These are phyloP conservation scores for Sinodicranocentrus sp. DNA, from an alignment of 2,888 invertebrate species.

Conservation along the genomic window DNA sequence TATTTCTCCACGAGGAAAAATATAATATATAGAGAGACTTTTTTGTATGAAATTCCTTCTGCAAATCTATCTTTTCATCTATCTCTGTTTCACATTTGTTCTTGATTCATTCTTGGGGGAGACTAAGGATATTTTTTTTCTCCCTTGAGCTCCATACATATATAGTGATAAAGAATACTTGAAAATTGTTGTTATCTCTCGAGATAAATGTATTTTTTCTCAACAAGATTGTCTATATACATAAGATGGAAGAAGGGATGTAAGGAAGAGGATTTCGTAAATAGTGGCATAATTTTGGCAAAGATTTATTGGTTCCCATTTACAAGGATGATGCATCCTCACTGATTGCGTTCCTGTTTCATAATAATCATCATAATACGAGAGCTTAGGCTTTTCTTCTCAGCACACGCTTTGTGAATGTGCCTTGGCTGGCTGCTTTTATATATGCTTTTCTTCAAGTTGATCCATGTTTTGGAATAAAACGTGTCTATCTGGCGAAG, in stretches of 20 bases:
- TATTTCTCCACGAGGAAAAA: not conserved
- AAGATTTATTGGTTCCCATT: constrained; percentile 62
- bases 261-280: constrained; percentile 41
- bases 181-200: too few species aligned
- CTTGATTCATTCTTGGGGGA: too few species aligned
- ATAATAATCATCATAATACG: constrained; percentile 20
- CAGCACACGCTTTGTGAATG: too few species aligned
- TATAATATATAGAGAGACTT: not conserved
- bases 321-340: constrained; percentile 18
- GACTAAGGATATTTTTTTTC: too few species aligned
- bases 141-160: too few species aligned
- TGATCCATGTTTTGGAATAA: too few species aligned
- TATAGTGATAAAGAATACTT: too few species aligned
- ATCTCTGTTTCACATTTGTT: not conserved
- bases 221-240: too few species aligned
- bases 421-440: too few species aligned
- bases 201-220: not conserved
- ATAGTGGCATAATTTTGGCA: constrained; percentile 49
- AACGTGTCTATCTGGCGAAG: too few species aligned
- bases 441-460: too few species aligned
- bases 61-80: constrained; percentile 24
- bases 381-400: not conserved
- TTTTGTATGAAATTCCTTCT: not conserved
- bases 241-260: not conserved
- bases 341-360: constrained; percentile 19